Conservation (phyloP, 2,888 invertebrate genomes). For the Drosophila barbarae region DNA sequence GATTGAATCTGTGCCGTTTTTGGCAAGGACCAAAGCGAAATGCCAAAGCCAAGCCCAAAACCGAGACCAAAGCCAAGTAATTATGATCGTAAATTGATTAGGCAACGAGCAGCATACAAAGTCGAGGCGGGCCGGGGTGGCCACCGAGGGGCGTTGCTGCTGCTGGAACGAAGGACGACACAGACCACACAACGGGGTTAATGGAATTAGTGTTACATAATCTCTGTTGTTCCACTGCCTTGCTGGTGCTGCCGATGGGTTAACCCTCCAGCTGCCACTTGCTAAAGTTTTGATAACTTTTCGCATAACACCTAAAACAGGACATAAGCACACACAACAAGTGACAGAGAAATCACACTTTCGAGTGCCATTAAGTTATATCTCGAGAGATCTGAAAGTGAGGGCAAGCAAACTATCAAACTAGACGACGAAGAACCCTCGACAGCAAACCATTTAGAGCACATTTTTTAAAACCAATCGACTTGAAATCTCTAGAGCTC, state of each 20-base stretch:
- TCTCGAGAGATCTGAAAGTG: slow-evolving; percentile 2
- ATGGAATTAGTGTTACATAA: slow-evolving; percentile 45
- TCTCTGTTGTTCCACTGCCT: slow-evolving; percentile 29
- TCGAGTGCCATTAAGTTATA: slow-evolving; percentile 9
- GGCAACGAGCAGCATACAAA: slow-evolving; percentile 27
- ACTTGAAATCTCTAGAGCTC: slow-evolving; percentile 13
- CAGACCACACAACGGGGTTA: slow-evolving; percentile 37
- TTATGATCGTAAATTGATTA: slow-evolving; percentile 71
- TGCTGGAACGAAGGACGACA: slow-evolving; percentile 11
- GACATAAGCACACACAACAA: slow-evolving; percentile 7
- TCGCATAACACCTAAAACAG: slow-evolving; percentile 12
- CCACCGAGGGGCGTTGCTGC: background rate
- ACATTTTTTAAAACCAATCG: slow-evolving; percentile 7
- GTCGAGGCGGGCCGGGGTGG: slow-evolving; percentile 4
- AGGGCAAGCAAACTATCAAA: background rate
- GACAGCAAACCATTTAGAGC: slow-evolving; percentile 4
- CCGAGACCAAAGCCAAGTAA: slow-evolving; percentile 57
- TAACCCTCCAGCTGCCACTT: slow-evolving; percentile 3
- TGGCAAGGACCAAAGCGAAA: slow-evolving; percentile 43
- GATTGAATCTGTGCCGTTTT: slow-evolving; percentile 54
- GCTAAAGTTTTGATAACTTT: slow-evolving; percentile 8
- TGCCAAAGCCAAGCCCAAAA: slow-evolving; percentile 39
- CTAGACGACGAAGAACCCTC: slow-evolving; percentile 1
- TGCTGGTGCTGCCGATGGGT: background rate
- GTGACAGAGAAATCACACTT: slow-evolving; percentile 10